Evolutionary conservation across 2,113 vertebrate genomes (phyloP), one percentile per base, ranked within the genome.

Genomic region (Rhinoderma darwinii): DNA sequence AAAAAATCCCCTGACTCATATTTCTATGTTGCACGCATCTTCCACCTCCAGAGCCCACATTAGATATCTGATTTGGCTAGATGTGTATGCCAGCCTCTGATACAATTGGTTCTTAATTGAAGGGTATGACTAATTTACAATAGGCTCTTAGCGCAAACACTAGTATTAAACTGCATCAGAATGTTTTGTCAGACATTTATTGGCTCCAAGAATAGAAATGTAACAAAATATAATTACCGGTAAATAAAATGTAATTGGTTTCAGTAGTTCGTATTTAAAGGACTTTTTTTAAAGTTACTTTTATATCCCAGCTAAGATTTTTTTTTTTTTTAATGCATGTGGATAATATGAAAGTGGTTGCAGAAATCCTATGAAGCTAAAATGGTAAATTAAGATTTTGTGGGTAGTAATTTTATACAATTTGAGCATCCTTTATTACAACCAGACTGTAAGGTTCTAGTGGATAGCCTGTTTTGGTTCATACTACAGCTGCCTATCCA

Each of bases 1-100:
- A 84, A 80, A 2, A 91, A n/a, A 82, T 66, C 89, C 89, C 90
- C 89, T 93, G 93, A 93, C 92, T 93, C 93, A 93, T 91, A 88
- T 75, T n/a, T 68, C 61, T 43, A 12, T 91, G 75, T 92, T 91
- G 91, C 92, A 92, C 91, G 92, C 92, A 89, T 88, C 43, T 50
- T 39, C 91, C 91, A 90, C 92, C 92, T 89, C 89, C 91, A 39
- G 90, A 90, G 89, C 89, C 89, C 90, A 91, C 90, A 88, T 90
- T 86, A 84, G 75, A 79, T 87, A 77, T 56, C 90, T 93, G 92
- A 92, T 92, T 89, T 92, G 91, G 89, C 90, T 91, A 91, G 89
- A 89, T 87, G 70, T 44, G 25, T 12, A 50, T 44, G 27, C 20
- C 27, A 18, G 41, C 51, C 68, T 86, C 89, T 84, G 84, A 82